A percentile compares a stretch with the other conserved stretches of the same genome.
Conservation (phyloP, 2,888 invertebrate species). For the Pristionchus mayeri region DNA sequence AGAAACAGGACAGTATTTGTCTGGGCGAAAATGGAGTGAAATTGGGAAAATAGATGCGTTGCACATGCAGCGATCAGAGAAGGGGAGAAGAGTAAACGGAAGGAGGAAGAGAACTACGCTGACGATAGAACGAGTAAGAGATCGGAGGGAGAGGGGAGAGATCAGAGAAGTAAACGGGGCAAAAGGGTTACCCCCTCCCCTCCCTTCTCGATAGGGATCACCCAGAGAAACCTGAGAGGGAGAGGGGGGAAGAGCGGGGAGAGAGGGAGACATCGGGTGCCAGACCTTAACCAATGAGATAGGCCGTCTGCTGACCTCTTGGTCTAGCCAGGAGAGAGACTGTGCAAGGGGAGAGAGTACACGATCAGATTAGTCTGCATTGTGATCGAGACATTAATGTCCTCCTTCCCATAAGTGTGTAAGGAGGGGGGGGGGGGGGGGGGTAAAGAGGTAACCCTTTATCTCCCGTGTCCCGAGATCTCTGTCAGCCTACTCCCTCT, state of each 20-base stretch:
- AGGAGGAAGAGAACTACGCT: not conserved
- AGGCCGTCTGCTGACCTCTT: not conserved
- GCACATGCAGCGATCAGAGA: not conserved
- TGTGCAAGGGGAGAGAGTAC: not conserved
- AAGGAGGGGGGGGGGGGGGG: not conserved
- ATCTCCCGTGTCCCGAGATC: not conserved
- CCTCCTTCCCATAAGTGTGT: not conserved
- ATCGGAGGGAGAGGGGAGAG: not conserved
- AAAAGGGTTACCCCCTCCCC: not conserved
- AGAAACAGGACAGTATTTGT: too few relatives aligned
- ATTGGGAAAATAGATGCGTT: not conserved
- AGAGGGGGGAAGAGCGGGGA: not conserved
- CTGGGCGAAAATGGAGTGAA: not conserved
- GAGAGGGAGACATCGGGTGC: not conserved
- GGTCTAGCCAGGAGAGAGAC: not conserved
- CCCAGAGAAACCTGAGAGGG: not conserved
- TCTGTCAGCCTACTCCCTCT: not conserved
- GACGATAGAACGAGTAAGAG: constrained; percentile 3
- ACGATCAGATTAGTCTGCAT: not conserved
- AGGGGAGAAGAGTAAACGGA: not conserved
- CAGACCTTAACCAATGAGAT: not conserved
- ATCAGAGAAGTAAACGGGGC: not conserved
- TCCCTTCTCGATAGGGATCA: not conserved
- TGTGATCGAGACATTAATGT: not conserved
- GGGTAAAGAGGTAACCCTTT: not conserved